Conservation (phyloP, 2,113 vertebrate genomes). For the Rhodinocichla rosea region DNA sequence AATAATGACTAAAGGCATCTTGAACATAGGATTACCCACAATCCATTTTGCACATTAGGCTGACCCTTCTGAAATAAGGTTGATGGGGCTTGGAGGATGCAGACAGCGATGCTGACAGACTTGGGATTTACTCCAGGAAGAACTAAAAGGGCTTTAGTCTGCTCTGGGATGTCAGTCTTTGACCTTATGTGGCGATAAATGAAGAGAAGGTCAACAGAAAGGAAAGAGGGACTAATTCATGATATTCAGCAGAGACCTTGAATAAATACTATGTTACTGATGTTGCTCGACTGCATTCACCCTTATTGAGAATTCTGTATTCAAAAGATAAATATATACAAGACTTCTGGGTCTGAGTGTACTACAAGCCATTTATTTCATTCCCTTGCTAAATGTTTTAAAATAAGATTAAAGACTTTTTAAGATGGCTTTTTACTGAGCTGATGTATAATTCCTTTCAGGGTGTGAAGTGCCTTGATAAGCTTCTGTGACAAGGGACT, state of each 20-base stretch:
- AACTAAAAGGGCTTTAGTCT: background rate
- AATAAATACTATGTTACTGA: background rate
- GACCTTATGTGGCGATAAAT: background rate
- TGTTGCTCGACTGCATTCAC: background rate
- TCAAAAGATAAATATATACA: constrained; percentile 23
- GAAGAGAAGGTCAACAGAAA: background rate
- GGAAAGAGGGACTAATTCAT: background rate
- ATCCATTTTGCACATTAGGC: background rate
- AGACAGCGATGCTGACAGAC: background rate
- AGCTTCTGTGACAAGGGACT: constrained; percentile 1
- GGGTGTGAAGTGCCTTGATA: background rate
- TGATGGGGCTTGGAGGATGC: background rate
- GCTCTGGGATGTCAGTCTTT: background rate
- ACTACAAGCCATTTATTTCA: constrained; percentile 1
- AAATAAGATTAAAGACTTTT: constrained; percentile 44
- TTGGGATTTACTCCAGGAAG: background rate
- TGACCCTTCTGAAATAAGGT: background rate
- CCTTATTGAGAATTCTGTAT: background rate
- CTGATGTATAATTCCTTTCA: constrained; percentile 16
- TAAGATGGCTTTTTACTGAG: constrained; percentile 2
- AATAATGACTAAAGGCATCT: background rate
- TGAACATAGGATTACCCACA: background rate
- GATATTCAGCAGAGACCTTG: background rate
- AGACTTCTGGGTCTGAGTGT: background rate
- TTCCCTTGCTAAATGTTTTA: constrained; percentile 35